Conservation (phyloP, 2,888 invertebrate species). For the Chirona hameri region DNA sequence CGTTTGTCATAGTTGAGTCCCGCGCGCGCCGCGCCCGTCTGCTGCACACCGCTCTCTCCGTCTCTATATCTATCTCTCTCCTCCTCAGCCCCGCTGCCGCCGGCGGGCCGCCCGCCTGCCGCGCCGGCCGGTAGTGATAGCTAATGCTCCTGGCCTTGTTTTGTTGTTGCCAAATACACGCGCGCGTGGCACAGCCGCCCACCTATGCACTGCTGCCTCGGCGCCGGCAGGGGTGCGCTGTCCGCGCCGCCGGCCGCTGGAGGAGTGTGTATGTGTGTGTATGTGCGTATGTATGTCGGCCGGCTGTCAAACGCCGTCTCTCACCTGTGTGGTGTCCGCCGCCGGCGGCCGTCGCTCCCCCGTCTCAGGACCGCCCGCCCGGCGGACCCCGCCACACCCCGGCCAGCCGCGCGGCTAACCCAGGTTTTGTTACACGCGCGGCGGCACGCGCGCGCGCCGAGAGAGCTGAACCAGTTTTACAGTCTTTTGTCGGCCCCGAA, state of each 20-base stretch:
- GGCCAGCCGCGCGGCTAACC: background rate
- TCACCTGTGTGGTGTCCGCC: background rate
- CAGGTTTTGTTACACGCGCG: background rate
- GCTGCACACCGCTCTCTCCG: too few species aligned
- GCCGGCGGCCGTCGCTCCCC: background rate
- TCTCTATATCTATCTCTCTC: too few species aligned
- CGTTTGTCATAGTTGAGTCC: background rate
- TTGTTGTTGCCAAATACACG: conserved; percentile 26
- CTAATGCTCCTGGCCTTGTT: conserved; percentile 28
- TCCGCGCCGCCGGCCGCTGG: too few species aligned
- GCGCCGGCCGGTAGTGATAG: conserved; percentile 1
- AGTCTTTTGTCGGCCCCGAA: conserved; percentile 2
- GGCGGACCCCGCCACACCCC: background rate
- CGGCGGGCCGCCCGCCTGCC: too few species aligned
- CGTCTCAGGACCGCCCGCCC: background rate
- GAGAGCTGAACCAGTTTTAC: background rate
- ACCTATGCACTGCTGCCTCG: too few species aligned
- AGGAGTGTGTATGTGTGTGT: too few species aligned
- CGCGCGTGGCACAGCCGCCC: too few species aligned
- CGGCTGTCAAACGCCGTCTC: background rate
- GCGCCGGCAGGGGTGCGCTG: too few species aligned
- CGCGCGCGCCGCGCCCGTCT: background rate
- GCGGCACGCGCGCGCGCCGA: background rate
- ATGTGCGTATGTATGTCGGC: background rate
- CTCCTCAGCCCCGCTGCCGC: too few species aligned